Percentiles rank a stretch among this genome's conserved stretches.
These are phyloP conservation scores for Patiria miniata DNA, from an alignment of 35 echinoderm and acorn worm genomes.

Conservation along the genomic window DNA sequence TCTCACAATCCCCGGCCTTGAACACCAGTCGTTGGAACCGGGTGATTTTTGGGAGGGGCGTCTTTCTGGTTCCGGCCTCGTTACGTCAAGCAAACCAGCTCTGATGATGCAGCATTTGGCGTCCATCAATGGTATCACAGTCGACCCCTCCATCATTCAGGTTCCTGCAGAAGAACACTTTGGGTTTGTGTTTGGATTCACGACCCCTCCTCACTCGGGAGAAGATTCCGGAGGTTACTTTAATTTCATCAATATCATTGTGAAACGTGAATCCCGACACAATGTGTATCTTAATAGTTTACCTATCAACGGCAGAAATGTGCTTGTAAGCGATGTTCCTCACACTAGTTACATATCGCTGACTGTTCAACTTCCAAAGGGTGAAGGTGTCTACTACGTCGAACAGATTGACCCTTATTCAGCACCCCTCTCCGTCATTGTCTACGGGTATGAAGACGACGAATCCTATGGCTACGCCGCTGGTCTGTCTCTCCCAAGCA, in stretches of 20 bases:
- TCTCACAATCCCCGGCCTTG: no score
- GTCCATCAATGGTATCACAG: neutral
- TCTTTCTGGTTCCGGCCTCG: slow-evolving; percentile 37
- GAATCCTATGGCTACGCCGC: slow-evolving; percentile 69
- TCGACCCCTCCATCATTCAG: slow-evolving; percentile 61
- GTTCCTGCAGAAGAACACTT: slow-evolving; percentile 68
- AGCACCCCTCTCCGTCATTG: slow-evolving; percentile 59
- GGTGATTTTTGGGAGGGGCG: slow-evolving; percentile 59
- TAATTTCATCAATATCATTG: slow-evolving; percentile 60
- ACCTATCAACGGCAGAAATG: neutral
- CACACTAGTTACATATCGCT: slow-evolving; percentile 45
- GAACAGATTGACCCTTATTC: slow-evolving; percentile 38
- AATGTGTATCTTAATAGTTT: slow-evolving; percentile 29
- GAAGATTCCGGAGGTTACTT: slow-evolving; percentile 49
- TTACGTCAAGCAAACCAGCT: slow-evolving; percentile 19
- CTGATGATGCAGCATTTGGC: slow-evolving; percentile 32
- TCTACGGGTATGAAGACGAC: slow-evolving; percentile 54
- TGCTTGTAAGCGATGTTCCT: slow-evolving; percentile 21
- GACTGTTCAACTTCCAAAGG: slow-evolving; percentile 54
- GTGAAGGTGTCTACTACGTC: slow-evolving; percentile 70
- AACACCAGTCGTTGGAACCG: no score
- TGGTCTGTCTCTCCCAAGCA: slow-evolving; percentile 66
- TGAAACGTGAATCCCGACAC: slow-evolving; percentile 21
- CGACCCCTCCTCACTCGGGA: slow-evolving; percentile 50
- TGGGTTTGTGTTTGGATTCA: slow-evolving; percentile 60